Evolutionary conservation across 2,888 invertebrate species (phyloP).

Genomic region (Entomobrya proxima): DNA sequence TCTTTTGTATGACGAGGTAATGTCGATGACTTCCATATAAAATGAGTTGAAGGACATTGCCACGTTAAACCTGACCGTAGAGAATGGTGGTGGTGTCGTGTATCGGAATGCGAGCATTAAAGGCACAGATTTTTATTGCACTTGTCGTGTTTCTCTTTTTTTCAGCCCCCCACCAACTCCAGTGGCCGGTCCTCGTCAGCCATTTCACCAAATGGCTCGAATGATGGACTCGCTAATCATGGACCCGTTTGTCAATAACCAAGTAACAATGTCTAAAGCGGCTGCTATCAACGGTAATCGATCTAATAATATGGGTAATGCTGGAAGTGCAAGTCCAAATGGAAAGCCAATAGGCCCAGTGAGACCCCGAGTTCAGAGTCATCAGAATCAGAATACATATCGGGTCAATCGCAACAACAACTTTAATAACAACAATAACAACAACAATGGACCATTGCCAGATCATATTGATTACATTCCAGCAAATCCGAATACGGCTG

Average conservation of each 20-base stretch:
- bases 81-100: not conserved
- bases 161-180: conserved; percentile 69
- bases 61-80: conserved; percentile 44
- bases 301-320: not conserved
- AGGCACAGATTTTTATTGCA: not conserved
- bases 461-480: conserved; percentile 64
- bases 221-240: conserved; percentile 86
- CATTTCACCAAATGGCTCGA: conserved; percentile 83
- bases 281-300: conserved; percentile 80
- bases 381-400: conserved; percentile 65
- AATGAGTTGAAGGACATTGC: conserved; percentile 57
- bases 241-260: conserved; percentile 81
- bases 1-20: conserved; percentile 13
- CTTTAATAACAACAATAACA: conserved; percentile 54
- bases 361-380: conserved; percentile 70
- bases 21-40: conserved; percentile 40
- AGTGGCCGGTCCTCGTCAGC: conserved; percentile 66
- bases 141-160: conserved; percentile 23
- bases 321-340: conserved; percentile 32
- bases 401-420: conserved; percentile 60
- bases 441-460: conserved; percentile 46
- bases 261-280: conserved; percentile 83
- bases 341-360: conserved; percentile 73
- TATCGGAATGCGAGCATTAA: not conserved
- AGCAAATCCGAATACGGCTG: conserved; percentile 69